phyloP scores from a whole-genome alignment of 2,888 invertebrate genomes.

The Rotaria macrura region DNA sequence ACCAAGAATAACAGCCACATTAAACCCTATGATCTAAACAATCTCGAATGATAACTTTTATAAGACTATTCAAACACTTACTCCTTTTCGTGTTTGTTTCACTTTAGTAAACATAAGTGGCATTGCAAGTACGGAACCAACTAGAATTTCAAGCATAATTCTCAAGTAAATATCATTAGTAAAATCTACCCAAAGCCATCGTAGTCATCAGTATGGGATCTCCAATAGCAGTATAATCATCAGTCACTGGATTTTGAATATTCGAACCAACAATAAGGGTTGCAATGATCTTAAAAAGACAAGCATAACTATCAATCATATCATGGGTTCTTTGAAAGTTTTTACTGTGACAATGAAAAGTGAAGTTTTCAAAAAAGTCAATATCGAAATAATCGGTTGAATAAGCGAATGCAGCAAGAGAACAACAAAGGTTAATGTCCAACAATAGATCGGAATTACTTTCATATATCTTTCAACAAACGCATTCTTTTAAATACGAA shows the following conservation, averaged over 20 bases:
- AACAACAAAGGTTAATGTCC: conserved; percentile 42
- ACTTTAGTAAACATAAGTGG: conserved; percentile 45
- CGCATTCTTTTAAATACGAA: neutral
- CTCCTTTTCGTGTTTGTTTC: conserved; percentile 39
- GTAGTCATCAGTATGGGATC: conserved; percentile 48
- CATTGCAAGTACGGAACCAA: conserved; percentile 45
- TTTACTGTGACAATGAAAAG: conserved; percentile 45
- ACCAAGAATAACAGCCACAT: conserved; percentile 38
- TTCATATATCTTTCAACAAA: conserved; percentile 43
- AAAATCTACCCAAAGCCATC: conserved; percentile 42
- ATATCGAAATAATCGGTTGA: conserved; percentile 45
- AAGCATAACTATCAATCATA: too few species aligned
- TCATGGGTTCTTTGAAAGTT: neutral
- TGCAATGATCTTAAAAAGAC: conserved; percentile 41
- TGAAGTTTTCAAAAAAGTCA: conserved; percentile 45
- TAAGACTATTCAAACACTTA: conserved; percentile 23
- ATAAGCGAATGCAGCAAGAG: conserved; percentile 44
- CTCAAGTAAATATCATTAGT: too few species aligned
- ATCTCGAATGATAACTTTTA: too few species aligned
- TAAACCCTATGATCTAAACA: conserved; percentile 38
- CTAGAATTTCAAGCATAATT: conserved; percentile 36
- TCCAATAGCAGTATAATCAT: conserved; percentile 41
- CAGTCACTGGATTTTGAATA: conserved; percentile 40
- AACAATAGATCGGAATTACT: conserved; percentile 46
- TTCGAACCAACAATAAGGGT: conserved; percentile 46